These are phyloP conservation scores for Panulirus ornatus DNA, from an alignment of 1,140 invertebrate genomes.

Conservation along the genomic window DNA sequence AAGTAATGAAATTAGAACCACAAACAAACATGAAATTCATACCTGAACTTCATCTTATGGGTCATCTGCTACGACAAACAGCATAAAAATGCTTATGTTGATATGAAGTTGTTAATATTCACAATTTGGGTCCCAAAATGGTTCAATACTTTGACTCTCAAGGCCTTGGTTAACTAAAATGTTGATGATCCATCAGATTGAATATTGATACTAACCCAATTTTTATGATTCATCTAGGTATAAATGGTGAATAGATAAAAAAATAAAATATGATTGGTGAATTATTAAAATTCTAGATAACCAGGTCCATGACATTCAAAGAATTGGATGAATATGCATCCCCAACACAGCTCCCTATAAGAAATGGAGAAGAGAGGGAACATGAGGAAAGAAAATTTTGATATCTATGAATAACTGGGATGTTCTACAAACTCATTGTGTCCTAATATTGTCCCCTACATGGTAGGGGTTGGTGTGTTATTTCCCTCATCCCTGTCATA, in stretches of 20 bases:
- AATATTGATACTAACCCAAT: background rate
- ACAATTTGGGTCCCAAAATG: conserved; percentile 11
- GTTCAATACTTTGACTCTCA: background rate
- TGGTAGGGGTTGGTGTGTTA: conserved; percentile 18
- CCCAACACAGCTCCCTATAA: background rate
- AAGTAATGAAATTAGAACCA: background rate
- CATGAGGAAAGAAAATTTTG: background rate
- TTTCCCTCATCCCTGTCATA: background rate
- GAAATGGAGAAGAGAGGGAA: background rate
- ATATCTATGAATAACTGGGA: background rate
- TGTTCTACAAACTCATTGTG: background rate
- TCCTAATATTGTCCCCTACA: conserved; percentile 31
- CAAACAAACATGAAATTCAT: background rate
- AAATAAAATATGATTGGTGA: background rate
- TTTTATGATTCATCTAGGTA: background rate
- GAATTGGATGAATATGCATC: background rate
- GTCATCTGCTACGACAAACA: conserved; percentile 4
- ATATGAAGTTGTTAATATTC: conserved; percentile 12
- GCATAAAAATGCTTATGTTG: conserved; percentile 5
- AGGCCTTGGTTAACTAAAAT: conserved; percentile 9
- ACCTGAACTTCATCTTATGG: background rate
- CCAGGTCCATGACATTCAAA: background rate
- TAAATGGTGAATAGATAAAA: conserved; percentile 1
- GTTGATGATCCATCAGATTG: conserved; percentile 5
- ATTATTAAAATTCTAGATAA: background rate